Percentiles rank a stretch among this genome's conserved stretches.
Conservation (phyloP, 2,888 invertebrate genomes). For the Muschampia plurimacula region DNA sequence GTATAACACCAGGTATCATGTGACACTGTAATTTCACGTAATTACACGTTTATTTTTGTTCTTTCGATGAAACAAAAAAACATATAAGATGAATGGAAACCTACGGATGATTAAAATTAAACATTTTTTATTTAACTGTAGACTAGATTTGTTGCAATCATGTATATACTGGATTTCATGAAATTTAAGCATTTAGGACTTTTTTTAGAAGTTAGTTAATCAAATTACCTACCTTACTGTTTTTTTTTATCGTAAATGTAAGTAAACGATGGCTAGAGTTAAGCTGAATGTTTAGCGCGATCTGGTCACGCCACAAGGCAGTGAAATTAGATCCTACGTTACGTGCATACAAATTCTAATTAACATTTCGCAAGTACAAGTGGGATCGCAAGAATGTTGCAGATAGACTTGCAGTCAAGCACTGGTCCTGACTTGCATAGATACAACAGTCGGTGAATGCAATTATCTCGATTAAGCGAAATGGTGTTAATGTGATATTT, state of each 20-base stretch:
- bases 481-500: conserved; percentile 3
- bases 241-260: conserved; percentile 12
- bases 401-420: neutral
- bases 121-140: too few species aligned
- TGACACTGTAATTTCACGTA: conserved; percentile 21
- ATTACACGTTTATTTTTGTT: neutral
- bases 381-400: conserved; percentile 27
- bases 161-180: too few species aligned
- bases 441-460: neutral
- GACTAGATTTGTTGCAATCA: too few species aligned
- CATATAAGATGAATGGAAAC: too few species aligned
- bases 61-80: too few species aligned
- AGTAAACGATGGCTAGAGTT: conserved; percentile 11
- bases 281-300: conserved; percentile 9
- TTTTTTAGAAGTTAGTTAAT: too few species aligned
- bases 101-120: too few species aligned
- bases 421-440: neutral
- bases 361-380: conserved; percentile 24
- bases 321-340: conserved; percentile 29
- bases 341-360: conserved; percentile 27
- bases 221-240: too few species aligned
- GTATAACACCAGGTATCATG: conserved; percentile 35
- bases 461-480: neutral
- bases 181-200: too few species aligned
- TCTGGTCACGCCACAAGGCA: conserved; percentile 18